Evolutionary conservation across 1,140 invertebrate genomes (phyloP).

Genomic region (Drosophila pruinosa): DNA sequence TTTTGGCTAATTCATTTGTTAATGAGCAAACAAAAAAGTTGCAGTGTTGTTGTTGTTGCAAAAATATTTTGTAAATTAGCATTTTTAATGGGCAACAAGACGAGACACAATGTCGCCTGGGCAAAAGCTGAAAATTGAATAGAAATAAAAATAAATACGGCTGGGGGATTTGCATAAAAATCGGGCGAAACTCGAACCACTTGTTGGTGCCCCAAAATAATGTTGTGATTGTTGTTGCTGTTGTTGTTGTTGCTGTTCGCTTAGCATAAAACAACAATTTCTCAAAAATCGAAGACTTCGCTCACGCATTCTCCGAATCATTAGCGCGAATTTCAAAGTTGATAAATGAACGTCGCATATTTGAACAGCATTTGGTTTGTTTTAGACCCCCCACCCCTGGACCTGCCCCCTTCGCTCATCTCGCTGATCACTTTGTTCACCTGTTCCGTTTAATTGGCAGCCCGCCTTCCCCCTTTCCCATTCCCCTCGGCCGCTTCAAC

Average conservation of each 20-base stretch:
- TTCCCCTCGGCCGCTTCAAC: background rate
- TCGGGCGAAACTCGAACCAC: constrained; percentile 21
- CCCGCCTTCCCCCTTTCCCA: background rate
- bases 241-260: constrained; percentile 37
- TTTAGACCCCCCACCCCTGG: background rate
- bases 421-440: constrained; percentile 51
- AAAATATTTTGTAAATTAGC: constrained; percentile 65
- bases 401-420: background rate
- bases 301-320: constrained; percentile 56
- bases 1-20: constrained; percentile 72
- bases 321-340: constrained; percentile 47
- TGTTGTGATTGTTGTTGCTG: constrained; percentile 15
- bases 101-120: constrained; percentile 76
- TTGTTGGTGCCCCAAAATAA: constrained; percentile 1
- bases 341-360: constrained; percentile 47
- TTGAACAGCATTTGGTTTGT: constrained; percentile 27
- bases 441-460: constrained; percentile 68
- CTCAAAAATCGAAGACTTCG: constrained; percentile 40
- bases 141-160: constrained; percentile 19
- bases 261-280: constrained; percentile 74
- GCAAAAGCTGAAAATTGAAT: constrained; percentile 25
- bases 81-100: constrained; percentile 70
- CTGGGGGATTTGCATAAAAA: constrained; percentile 47
- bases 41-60: constrained; percentile 4
- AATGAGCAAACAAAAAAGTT: constrained; percentile 59